Percentiles rank a stretch among this genome's conserved stretches.
Conservation (phyloP, 2,113 vertebrate genomes). For the Opisthocomus hoazin region DNA sequence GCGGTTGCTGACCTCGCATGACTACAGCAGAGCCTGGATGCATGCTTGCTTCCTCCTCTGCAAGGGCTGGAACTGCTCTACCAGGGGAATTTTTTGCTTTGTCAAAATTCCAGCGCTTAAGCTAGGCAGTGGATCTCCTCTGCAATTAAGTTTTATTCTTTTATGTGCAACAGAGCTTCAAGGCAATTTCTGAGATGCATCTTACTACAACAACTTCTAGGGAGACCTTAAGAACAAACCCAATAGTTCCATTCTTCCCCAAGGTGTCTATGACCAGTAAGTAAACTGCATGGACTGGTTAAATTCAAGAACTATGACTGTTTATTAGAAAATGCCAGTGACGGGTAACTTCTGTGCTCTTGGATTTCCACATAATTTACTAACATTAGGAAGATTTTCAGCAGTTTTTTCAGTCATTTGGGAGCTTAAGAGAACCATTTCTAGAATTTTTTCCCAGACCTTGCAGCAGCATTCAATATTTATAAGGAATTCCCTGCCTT, state of each 20-base stretch:
- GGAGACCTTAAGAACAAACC: background rate
- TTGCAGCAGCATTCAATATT: constrained; percentile 36
- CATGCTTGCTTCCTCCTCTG: rapidly evolving
- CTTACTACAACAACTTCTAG: background rate
- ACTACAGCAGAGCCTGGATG: background rate
- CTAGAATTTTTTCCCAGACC: background rate
- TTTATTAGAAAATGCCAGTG: background rate
- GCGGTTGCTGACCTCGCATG: background rate
- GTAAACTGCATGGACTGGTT: background rate
- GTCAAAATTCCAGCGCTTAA: background rate
- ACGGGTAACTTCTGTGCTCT: background rate
- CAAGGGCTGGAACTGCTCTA: background rate
- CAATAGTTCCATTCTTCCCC: background rate
- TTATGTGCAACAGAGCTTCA: background rate
- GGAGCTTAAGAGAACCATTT: background rate
- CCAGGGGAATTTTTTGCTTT: background rate
- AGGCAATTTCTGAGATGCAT: background rate
- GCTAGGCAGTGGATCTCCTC: background rate
- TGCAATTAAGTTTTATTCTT: background rate
- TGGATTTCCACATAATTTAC: background rate
- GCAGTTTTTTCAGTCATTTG: background rate
- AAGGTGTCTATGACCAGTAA: background rate
- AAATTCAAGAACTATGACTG: background rate
- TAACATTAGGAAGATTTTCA: background rate
- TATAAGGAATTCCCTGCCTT: constrained; percentile 56